Evolutionary conservation across 35 echinoderm and acorn worm species (phyloP), one percentile per base, ranked within the genome.

Genomic region (Stichopus chloronotus): DNA sequence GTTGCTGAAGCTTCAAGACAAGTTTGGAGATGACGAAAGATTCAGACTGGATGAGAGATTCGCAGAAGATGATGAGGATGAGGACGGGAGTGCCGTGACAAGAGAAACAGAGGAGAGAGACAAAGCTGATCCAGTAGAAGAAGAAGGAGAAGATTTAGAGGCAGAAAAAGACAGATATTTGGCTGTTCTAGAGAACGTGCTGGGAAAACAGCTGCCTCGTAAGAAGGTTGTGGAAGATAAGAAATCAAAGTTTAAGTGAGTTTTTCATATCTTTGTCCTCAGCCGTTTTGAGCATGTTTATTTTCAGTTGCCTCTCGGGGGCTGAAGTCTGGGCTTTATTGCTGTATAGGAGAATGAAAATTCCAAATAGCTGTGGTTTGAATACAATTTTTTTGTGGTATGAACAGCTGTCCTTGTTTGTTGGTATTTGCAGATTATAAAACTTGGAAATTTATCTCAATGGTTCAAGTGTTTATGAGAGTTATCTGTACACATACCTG

Each of bases 31-130:
- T 25, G 97, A 98, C 76, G 60, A 57, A 59, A 94, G 97, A 20
- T 98, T 98, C 79, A 92, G 87, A 57, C 74, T 98, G 77, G 95
- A 94, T 60, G 71, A 82, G 19, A 85, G 76, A 53, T 98, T 98
- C 72, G 30, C 94, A 10, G 97, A 98, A 19, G 90, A 92, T 57
- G 81, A 92, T 5, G 76, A 68, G 55, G 86, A 82, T 22, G 19
- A 77, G 13, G 59, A 88, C 43, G 53, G 58, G 10, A 9, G 58
- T 57, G 88, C 52, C 17, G 79, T 72, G 7, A 52, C n/a, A 55
- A 90, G 84, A 78, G 63, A 24, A 16, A 53, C 84, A 22, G 65
- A 94, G 81, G 92, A 96, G 17, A 69, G 7, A 23, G 82, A 76
- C 12, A 9, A 24, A 8, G 17, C 30, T 10, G 59, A 82, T 72